Conservation (phyloP, 2,797 vertebrate genomes). For the Xenops minutus region DNA sequence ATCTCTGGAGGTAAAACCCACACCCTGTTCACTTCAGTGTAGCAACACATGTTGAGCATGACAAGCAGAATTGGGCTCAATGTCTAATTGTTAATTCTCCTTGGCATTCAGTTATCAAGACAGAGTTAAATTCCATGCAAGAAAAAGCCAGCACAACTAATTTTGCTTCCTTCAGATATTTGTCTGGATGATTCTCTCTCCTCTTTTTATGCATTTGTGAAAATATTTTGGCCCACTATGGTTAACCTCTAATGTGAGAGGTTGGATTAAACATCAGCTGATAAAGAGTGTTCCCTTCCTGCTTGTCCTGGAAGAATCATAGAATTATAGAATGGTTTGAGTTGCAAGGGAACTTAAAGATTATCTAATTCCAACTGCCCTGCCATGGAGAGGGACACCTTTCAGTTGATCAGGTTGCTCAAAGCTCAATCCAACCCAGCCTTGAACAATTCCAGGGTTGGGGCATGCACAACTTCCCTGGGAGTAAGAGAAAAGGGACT, state of each 20-base stretch:
- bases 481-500: neutral
- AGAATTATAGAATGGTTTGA: neutral
- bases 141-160: neutral
- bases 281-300: neutral
- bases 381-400: neutral
- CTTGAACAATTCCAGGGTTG: neutral
- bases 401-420: neutral
- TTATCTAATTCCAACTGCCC: neutral
- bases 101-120: neutral
- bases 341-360: neutral
- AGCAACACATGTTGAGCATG: neutral
- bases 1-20: neutral
- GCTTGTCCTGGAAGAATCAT: neutral
- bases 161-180: neutral
- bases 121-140: neutral
- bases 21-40: neutral
- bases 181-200: neutral
- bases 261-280: neutral
- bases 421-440: neutral
- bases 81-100: neutral
- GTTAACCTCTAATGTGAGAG: neutral
- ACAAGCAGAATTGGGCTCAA: neutral
- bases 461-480: neutral
- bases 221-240: neutral
- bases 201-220: neutral